Conservation (phyloP, 1,140 invertebrate species). For the Drosophila miranda region DNA sequence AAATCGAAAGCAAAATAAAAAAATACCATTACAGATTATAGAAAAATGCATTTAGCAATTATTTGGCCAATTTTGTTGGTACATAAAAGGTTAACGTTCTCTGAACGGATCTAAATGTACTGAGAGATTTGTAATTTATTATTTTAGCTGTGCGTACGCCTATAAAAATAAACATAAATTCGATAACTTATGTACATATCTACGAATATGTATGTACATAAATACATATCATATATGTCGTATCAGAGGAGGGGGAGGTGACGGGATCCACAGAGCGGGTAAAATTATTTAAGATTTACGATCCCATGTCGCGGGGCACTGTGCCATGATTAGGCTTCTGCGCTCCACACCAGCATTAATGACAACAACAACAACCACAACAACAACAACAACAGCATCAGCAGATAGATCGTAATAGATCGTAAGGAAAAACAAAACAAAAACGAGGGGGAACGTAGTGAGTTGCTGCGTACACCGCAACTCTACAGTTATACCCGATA, state of each 20-base stretch:
- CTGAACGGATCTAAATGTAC: background rate
- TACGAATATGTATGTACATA: constrained; percentile 10
- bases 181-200: constrained; percentile 40
- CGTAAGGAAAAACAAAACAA: constrained; percentile 7
- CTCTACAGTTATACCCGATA: too few relatives aligned
- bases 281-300: constrained; percentile 64
- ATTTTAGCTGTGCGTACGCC: constrained; percentile 32
- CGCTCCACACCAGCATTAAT: constrained; percentile 21
- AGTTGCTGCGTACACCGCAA: too few relatives aligned
- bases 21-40: too few relatives aligned
- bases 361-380: constrained; percentile 46
- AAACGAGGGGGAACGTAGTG: too few relatives aligned
- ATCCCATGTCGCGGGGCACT: constrained; percentile 39
- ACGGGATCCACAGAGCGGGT: constrained; percentile 11
- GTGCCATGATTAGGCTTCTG: constrained; percentile 24
- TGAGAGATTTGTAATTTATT: constrained; percentile 19
- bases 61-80: background rate
- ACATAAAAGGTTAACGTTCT: constrained; percentile 7
- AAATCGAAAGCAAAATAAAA: too few relatives aligned
- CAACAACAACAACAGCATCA: constrained; percentile 47
- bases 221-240: constrained; percentile 31
- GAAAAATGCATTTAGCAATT: too few relatives aligned
- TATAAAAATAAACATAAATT: constrained; percentile 53
- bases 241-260: constrained; percentile 29
- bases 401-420: background rate